Base-by-base conservation (phyloP, 2,113 vertebrate genomes). In the Myotis yumanensis region DNA sequence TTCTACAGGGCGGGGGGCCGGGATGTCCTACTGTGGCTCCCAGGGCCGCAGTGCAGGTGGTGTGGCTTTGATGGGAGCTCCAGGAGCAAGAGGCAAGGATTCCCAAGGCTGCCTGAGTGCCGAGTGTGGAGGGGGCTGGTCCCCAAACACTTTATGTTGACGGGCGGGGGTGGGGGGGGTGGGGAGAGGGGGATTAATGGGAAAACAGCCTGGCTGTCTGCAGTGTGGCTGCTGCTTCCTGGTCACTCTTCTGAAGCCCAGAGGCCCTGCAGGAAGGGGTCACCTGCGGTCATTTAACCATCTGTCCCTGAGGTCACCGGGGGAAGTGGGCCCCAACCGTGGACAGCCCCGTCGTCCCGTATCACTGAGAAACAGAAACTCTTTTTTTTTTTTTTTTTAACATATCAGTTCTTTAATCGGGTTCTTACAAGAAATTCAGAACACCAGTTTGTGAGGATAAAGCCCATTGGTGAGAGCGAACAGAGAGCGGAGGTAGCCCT, bases 151-250 rank as follows among this genome's bases (percentile, higher is more conserved):
- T 15, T 54, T 2, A 12, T 4, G 15, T 25, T 6, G 28, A 5
- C 30, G 2, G 25, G n/a, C n/a, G n/a, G 22, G 8, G 54, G 54
- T 0, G 20, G 54, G 1, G 20, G 20, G 2, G 20, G 7, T 4
- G 3, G 2, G 18, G 37, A 37, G 20, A 3, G 5, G 3, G 2
- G 18, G 37, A 37, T 8, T 11, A 5, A 3, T 0, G 4, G 28
- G 43, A 10, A 8, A 20, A 25, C 3, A n/a, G 51, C 17, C 0
- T 0, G 0, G 11, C 28, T 15, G 11, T 28, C 32, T 30, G n/a
- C 0, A 3, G 11, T 3, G 40, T 7, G 11, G 23, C 79, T 8
- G 22, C 62, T 51, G 32, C 66, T 57, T 71, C n/a, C 40, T 1
- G 1, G 51, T 22, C 62, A 6, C 22, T 28, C 17, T 14, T 66